These are phyloP conservation scores for Eueides isabella DNA, from an alignment of 1,140 invertebrate species.

Conservation along the genomic window DNA sequence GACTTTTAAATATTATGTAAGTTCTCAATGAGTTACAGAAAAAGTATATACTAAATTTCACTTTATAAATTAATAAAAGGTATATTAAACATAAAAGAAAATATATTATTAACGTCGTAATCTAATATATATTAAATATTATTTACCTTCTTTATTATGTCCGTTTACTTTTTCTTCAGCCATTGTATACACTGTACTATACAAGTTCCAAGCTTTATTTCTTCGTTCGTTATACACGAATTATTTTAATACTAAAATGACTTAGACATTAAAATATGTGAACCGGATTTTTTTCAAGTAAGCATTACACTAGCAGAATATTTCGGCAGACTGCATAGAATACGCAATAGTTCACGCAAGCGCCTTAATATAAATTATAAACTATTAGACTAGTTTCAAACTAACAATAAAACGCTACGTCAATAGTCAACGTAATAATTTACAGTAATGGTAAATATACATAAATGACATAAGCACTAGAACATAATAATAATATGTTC, in stretches of 20 bases:
- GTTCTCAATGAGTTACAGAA: not conserved
- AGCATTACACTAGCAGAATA: not conserved
- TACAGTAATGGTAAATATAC: not conserved
- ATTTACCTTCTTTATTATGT: slow-evolving; percentile 52
- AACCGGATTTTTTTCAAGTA: not conserved
- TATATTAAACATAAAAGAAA: no score
- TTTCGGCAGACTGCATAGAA: slow-evolving; percentile 20
- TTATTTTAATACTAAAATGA: not conserved
- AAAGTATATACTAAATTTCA: not conserved
- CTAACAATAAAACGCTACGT: slow-evolving; percentile 5
- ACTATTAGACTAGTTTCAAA: not conserved
- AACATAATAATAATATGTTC: not conserved
- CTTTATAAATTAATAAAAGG: not conserved
- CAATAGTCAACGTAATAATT: slow-evolving; percentile 2
- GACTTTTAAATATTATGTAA: slow-evolving; percentile 1
- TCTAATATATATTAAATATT: not conserved
- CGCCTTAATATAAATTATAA: not conserved
- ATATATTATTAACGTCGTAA: not conserved
- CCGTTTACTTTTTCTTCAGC: slow-evolving; percentile 50
- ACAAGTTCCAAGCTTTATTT: not conserved
- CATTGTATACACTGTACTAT: slow-evolving; percentile 25
- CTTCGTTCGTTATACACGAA: not conserved
- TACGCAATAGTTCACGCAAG: slow-evolving; percentile 19
- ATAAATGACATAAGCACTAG: not conserved
- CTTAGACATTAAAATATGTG: not conserved